Evolutionary conservation across 2,797 vertebrate species (phyloP).

Genomic region (Spondyliosoma cantharus): DNA sequence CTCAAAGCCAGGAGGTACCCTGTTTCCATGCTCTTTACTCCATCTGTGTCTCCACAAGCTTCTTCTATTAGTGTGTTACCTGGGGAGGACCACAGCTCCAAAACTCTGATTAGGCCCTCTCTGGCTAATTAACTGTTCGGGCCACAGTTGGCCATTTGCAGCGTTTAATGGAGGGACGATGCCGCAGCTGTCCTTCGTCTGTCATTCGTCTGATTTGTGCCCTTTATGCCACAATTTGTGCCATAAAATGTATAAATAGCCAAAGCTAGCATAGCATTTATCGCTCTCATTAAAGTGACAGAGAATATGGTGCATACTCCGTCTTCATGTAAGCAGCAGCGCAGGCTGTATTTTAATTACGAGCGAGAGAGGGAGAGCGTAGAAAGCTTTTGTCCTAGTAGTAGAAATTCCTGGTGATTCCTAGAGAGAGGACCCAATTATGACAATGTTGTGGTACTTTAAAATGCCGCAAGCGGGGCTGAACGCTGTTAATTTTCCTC

Average conservation of each 20-base stretch:
- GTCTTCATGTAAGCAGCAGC: conserved; percentile 54
- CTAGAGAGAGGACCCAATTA: conserved; percentile 74
- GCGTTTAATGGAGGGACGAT: conserved; percentile 79
- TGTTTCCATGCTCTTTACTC: conserved; percentile 61
- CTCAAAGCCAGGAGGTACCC: conserved; percentile 59
- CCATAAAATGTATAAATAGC: conserved; percentile 80
- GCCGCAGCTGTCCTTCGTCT: conserved; percentile 82
- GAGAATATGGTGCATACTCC: conserved; percentile 49
- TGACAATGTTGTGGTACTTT: conserved; percentile 62
- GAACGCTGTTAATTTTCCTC: conserved; percentile 58
- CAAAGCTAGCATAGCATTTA: conserved; percentile 76
- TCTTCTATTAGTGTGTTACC: conserved; percentile 74
- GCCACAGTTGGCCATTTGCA: conserved; percentile 82
- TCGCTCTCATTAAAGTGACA: conserved; percentile 78
- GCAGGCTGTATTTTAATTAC: conserved; percentile 73
- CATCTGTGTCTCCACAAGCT: conserved; percentile 66
- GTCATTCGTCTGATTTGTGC: conserved; percentile 80
- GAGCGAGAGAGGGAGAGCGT: conserved; percentile 23
- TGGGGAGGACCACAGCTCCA: conserved; percentile 71
- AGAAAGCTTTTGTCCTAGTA: conserved; percentile 53
- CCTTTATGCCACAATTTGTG: conserved; percentile 79
- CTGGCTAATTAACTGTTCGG: conserved; percentile 82
- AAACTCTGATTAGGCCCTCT: conserved; percentile 80
- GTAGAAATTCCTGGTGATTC: conserved; percentile 75
- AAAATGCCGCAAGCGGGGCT: conserved; percentile 58